Evolutionary conservation across 2,797 vertebrate species (phyloP).

Genomic region (Avahi laniger): DNA sequence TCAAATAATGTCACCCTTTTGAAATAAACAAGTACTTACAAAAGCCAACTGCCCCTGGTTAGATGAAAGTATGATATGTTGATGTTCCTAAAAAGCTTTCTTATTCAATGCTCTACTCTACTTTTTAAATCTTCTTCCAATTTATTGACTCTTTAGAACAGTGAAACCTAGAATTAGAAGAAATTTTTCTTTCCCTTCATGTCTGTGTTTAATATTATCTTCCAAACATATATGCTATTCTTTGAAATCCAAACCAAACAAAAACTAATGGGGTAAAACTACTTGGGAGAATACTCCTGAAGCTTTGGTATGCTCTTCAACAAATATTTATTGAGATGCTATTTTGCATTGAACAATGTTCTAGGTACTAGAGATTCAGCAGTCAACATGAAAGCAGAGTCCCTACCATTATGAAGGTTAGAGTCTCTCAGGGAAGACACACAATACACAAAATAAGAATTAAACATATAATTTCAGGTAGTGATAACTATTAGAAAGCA

Average conservation of each 20-base stretch:
- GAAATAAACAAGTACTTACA: slow-evolving; percentile 48
- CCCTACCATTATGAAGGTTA: not conserved
- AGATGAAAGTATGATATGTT: slow-evolving; percentile 23
- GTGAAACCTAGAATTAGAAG: slow-evolving; percentile 38
- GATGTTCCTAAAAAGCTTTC: not conserved
- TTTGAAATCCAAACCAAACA: slow-evolving; percentile 13
- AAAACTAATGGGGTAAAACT: not conserved
- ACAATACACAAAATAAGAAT: not conserved
- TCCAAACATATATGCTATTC: not conserved
- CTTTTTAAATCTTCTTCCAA: not conserved
- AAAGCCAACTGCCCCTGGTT: not conserved
- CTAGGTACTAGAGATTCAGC: not conserved
- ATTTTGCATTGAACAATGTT: not conserved
- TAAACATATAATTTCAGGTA: not conserved
- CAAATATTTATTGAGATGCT: not conserved
- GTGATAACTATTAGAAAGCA: not conserved
- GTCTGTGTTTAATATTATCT: not conserved
- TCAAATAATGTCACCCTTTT: slow-evolving; percentile 14
- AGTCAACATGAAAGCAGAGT: not conserved
- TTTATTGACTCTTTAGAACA: slow-evolving; percentile 4
- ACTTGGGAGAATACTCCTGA: not conserved
- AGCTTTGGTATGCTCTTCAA: not conserved
- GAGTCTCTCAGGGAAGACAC: not conserved
- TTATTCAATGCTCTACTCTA: not conserved
- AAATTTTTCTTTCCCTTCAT: not conserved